phyloP scores from a whole-genome alignment of 2,888 invertebrate species.

The Lasius fuliginosus region DNA sequence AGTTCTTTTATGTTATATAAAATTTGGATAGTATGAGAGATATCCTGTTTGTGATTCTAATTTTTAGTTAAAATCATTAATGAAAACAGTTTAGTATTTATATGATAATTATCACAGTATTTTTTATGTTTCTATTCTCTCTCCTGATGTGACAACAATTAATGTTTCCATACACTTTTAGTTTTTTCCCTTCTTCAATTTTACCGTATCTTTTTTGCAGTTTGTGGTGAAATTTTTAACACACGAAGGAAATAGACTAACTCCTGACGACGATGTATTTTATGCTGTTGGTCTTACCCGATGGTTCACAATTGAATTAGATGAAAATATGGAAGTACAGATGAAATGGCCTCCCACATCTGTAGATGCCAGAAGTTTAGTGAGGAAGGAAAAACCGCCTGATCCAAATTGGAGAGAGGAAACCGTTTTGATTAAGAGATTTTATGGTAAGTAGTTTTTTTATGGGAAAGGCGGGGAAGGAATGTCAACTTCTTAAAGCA shows the following conservation, averaged over 20 bases:
- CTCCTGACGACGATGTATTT: slow-evolving; percentile 14
- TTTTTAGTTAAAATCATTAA: slow-evolving; percentile 5
- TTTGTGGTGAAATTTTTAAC: slow-evolving; percentile 30
- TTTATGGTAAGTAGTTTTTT: slow-evolving; percentile 20
- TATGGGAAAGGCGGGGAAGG: neutral
- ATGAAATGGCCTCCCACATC: slow-evolving; percentile 15
- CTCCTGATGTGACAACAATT: neutral
- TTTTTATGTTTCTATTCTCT: neutral
- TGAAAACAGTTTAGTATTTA: neutral
- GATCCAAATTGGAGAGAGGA: slow-evolving; percentile 21
- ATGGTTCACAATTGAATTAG: slow-evolving; percentile 21
- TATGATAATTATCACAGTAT: neutral
- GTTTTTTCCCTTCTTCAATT: neutral
- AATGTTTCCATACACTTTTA: slow-evolving; percentile 10
- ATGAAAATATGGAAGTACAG: slow-evolving; percentile 21
- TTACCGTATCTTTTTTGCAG: slow-evolving; percentile 19
- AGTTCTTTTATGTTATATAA: neutral
- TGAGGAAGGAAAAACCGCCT: slow-evolving; percentile 11
- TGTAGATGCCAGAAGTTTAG: slow-evolving; percentile 19
- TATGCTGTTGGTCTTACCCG: slow-evolving; percentile 12
- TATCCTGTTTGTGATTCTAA: neutral
- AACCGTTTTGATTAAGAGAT: slow-evolving; percentile 27
- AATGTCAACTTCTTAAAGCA: neutral
- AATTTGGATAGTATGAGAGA: neutral
- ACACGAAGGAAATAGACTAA: slow-evolving; percentile 4